phyloP scores from a whole-genome alignment of 2,797 vertebrate species.

The Rhincodon typus region DNA sequence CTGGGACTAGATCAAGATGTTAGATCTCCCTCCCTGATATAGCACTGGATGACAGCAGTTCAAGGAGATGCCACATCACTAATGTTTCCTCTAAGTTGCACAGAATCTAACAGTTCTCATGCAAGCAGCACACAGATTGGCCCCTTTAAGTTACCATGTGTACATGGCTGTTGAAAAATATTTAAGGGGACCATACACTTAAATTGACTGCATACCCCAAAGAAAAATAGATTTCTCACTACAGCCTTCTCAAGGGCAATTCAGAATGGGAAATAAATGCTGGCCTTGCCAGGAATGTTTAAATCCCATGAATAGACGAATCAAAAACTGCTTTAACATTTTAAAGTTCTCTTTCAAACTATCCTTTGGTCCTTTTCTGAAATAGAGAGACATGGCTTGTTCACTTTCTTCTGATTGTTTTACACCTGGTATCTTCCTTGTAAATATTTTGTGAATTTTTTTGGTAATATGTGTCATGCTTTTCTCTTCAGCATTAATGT shows the following conservation, averaged over 20 bases:
- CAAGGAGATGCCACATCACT: background rate
- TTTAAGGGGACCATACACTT: background rate
- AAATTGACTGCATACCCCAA: background rate
- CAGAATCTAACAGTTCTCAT: background rate
- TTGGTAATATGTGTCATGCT: too few relatives aligned
- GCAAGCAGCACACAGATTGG: background rate
- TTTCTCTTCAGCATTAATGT: too few relatives aligned
- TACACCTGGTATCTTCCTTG: background rate
- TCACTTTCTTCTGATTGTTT: background rate
- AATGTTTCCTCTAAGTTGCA: background rate
- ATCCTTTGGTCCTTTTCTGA: background rate
- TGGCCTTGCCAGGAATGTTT: background rate
- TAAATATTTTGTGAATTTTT: background rate
- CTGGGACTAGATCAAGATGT: background rate
- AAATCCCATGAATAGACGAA: background rate
- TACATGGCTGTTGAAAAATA: background rate
- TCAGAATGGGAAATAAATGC: background rate
- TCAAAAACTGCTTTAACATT: background rate
- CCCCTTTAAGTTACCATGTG: background rate
- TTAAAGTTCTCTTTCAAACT: background rate
- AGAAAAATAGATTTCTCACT: background rate
- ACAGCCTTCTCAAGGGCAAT: too few relatives aligned
- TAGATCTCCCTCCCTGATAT: background rate
- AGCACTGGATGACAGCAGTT: background rate
- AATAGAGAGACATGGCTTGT: background rate